Conservation (phyloP, 2,797 vertebrate genomes). For the Potorous gilbertii region DNA sequence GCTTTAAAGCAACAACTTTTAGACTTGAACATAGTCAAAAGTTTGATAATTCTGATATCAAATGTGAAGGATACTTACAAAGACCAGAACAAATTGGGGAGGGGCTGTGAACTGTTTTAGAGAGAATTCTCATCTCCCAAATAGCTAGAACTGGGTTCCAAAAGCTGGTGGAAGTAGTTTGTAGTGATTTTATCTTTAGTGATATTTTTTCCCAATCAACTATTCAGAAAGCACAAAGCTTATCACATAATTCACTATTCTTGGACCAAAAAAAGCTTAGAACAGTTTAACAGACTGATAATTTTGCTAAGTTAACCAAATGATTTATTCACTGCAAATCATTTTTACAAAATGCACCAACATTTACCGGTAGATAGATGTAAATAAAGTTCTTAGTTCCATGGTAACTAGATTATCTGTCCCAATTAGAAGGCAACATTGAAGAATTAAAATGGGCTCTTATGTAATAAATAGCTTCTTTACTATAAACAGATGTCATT, state of each 20-base stretch:
- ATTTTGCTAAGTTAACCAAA: neutral
- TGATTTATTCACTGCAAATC: neutral
- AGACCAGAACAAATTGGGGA: neutral
- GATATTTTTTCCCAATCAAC: neutral
- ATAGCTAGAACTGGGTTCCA: neutral
- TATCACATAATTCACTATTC: neutral
- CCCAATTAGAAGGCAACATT: neutral
- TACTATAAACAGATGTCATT: neutral
- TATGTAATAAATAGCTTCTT: neutral
- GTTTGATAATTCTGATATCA: neutral
- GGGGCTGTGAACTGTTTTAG: neutral
- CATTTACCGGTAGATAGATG: neutral
- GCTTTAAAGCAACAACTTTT: neutral
- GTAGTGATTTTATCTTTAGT: neutral
- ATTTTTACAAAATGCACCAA: neutral
- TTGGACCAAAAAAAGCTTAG: neutral
- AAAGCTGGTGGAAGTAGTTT: neutral
- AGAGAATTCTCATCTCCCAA: neutral
- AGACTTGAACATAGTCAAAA: neutral
- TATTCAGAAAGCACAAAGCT: neutral
- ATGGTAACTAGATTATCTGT: neutral
- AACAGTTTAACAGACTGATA: neutral
- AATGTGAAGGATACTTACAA: neutral
- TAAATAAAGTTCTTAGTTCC: neutral
- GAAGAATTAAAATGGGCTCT: neutral